Evolutionary conservation across 2,113 vertebrate species (phyloP).

Genomic region (Ovibos moschatus): DNA sequence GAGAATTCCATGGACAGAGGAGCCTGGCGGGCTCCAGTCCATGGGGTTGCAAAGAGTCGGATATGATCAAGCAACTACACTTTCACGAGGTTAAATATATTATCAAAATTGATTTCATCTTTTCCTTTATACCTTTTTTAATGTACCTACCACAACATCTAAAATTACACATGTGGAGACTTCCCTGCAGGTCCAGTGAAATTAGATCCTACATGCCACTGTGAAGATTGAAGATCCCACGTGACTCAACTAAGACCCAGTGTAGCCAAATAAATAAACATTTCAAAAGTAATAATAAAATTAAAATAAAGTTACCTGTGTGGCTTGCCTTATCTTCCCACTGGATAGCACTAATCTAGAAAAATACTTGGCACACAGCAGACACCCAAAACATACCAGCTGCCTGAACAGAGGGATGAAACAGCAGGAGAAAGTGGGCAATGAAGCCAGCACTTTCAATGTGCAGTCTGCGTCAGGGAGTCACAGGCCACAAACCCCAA

Average conservation of each 20-base stretch:
- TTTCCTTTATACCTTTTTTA: background rate
- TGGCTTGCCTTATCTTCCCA: background rate
- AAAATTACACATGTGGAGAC: background rate
- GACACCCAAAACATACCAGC: background rate
- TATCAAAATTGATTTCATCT: background rate
- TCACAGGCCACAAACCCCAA: background rate
- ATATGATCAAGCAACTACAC: background rate
- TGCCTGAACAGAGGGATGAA: background rate
- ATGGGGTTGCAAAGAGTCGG: background rate
- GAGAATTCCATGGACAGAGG: background rate
- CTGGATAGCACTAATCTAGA: accelerated
- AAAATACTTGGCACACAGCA: background rate
- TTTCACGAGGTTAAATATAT: background rate
- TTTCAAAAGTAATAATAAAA: background rate
- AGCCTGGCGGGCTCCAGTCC: background rate
- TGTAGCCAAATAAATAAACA: background rate
- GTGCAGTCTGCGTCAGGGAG: too few relatives aligned
- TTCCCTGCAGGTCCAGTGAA: background rate
- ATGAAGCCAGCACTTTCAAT: background rate
- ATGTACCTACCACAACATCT: background rate
- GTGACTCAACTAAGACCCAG: background rate
- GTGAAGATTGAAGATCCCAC: background rate
- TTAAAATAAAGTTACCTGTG: background rate
- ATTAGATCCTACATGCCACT: background rate
- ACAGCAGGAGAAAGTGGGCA: accelerated